phyloP scores from a whole-genome alignment of 2,888 invertebrate genomes.

The Achlya flavicornis region DNA sequence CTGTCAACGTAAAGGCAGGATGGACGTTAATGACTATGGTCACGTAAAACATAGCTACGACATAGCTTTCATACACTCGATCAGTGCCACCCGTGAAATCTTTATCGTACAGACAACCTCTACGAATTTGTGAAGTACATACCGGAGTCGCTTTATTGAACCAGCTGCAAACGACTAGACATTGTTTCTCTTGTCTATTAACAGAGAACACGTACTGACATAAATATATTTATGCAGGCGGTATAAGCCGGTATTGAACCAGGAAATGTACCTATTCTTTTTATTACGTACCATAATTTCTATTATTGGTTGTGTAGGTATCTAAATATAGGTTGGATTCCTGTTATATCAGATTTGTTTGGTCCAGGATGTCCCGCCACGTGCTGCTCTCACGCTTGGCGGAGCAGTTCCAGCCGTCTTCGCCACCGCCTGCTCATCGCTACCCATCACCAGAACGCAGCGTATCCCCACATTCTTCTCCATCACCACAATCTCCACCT shows the following conservation, averaged over 20 bases:
- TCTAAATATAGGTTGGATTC: background rate
- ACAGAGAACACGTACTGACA: conserved; percentile 1
- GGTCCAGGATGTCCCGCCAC: conserved; percentile 74
- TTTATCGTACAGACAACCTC: conserved; percentile 14
- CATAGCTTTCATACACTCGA: conserved; percentile 52
- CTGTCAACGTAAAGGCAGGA: conserved; percentile 68
- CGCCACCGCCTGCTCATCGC: conserved; percentile 66
- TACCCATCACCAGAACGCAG: conserved; percentile 74
- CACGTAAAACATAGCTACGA: conserved; percentile 73
- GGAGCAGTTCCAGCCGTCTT: conserved; percentile 74
- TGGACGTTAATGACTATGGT: conserved; percentile 68
- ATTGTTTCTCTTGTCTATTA: conserved; percentile 5
- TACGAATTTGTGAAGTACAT: conserved; percentile 4
- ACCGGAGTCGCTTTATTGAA: conserved; percentile 7
- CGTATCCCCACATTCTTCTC: conserved; percentile 64
- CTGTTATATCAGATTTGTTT: conserved; percentile 13
- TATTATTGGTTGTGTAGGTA: background rate
- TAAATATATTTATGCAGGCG: background rate
- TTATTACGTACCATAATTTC: background rate
- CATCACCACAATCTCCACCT: conserved; percentile 62
- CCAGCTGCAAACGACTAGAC: conserved; percentile 6
- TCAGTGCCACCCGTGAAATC: conserved; percentile 37
- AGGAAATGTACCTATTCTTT: conserved; percentile 2
- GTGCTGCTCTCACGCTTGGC: conserved; percentile 75
- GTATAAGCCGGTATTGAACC: background rate